These are phyloP conservation scores for Anthopleura sola DNA, from an alignment of 64 coral and sea anemone species.

Conservation along the genomic window DNA sequence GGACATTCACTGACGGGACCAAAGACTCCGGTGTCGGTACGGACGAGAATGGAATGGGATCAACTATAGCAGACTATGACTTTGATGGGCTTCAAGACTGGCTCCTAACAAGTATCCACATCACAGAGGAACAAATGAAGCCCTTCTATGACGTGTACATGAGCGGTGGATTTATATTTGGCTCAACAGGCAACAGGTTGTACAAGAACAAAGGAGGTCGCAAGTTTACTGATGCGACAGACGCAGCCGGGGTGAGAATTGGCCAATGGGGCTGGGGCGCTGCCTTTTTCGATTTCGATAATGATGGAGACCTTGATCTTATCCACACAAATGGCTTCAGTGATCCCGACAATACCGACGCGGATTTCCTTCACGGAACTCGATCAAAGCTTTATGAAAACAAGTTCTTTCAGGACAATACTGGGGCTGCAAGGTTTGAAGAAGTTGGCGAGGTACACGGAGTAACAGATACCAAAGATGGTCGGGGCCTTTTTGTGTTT, in stretches of 20 bases:
- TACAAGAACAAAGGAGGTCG: slow-evolving; percentile 74
- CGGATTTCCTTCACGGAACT: slow-evolving; percentile 92
- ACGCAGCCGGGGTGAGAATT: slow-evolving; percentile 61
- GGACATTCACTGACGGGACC: slow-evolving; percentile 79
- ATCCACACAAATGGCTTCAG: slow-evolving; percentile 96
- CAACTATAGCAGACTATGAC: slow-evolving; percentile 80
- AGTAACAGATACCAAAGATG: slow-evolving; percentile 78
- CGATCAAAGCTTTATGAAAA: slow-evolving; percentile 71
- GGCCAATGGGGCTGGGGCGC: slow-evolving; percentile 96
- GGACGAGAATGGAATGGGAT: slow-evolving; percentile 98
- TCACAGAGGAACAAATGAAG: slow-evolving; percentile 79
- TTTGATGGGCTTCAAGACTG: slow-evolving; percentile 88
- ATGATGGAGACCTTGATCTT: slow-evolving; percentile 93
- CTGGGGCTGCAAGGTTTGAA: slow-evolving; percentile 48
- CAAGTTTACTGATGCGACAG: slow-evolving; percentile 83
- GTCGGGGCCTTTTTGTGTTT: slow-evolving; percentile 83
- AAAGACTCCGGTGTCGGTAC: slow-evolving; percentile 59
- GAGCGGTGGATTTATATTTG: slow-evolving; percentile 93
- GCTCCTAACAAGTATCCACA: slow-evolving; percentile 92
- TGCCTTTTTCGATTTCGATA: slow-evolving; percentile 92
- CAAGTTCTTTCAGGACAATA: slow-evolving; percentile 68
- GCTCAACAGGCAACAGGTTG: slow-evolving; percentile 82
- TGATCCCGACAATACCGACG: slow-evolving; percentile 91
- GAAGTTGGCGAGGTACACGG: slow-evolving; percentile 61
- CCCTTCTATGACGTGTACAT: slow-evolving; percentile 86